phyloP scores from a whole-genome alignment of 2,113 vertebrate species.

The Podiceps cristatus region DNA sequence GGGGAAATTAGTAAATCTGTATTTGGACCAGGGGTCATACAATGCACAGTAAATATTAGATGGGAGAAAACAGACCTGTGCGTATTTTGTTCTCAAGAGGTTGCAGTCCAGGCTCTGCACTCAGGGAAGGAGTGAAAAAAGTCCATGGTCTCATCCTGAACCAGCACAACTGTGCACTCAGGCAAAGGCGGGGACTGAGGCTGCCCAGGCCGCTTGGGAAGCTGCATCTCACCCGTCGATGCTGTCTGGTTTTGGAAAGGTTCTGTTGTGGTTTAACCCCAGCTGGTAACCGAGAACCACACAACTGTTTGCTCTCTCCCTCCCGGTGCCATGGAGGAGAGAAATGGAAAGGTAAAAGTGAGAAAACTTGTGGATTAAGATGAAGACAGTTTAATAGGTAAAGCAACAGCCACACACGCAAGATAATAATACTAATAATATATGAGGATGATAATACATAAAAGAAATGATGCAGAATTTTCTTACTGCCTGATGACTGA shows the following conservation, averaged over 20 bases:
- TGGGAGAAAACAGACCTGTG: not conserved
- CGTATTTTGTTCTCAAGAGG: not conserved
- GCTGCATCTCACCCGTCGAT: not conserved
- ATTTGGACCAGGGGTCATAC: not conserved
- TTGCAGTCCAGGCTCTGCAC: not conserved
- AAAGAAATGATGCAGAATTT: no score
- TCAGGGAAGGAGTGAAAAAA: not conserved
- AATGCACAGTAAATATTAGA: not conserved
- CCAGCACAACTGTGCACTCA: accelerated
- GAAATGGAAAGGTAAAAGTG: no score
- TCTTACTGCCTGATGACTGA: no score
- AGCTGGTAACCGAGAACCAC: no score
- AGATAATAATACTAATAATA: no score
- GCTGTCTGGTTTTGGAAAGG: not conserved
- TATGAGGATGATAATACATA: no score
- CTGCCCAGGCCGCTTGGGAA: not conserved
- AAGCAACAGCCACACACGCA: no score
- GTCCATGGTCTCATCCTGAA: not conserved
- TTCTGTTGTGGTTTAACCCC: no score
- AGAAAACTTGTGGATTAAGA: no score
- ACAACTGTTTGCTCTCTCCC: no score
- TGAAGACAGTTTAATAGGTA: no score
- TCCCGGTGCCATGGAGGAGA: no score
- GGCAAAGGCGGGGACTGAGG: not conserved
- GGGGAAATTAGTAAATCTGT: not conserved